These are phyloP conservation scores for Venusia cambrica DNA, from an alignment of 2,888 invertebrate genomes.

Conservation along the genomic window DNA sequence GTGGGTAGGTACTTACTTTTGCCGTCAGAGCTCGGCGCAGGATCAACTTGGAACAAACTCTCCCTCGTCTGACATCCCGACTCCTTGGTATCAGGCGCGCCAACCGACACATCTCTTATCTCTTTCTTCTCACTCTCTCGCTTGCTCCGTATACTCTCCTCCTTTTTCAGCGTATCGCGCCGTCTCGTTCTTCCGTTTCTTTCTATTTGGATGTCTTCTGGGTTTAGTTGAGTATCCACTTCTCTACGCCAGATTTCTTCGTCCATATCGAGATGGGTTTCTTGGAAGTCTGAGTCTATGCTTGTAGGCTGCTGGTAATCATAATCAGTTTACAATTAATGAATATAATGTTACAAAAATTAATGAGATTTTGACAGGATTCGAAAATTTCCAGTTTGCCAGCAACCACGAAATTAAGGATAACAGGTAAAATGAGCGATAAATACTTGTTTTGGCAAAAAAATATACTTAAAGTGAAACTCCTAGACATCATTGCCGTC, in stretches of 20 bases:
- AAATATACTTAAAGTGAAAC: too few species aligned
- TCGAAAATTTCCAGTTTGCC: too few species aligned
- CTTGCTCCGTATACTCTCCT: slow-evolving; percentile 58
- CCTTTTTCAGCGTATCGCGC: slow-evolving; percentile 50
- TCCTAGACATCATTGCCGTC: too few species aligned
- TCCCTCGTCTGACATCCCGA: slow-evolving; percentile 90
- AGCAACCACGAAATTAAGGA: too few species aligned
- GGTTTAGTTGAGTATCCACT: slow-evolving; percentile 47
- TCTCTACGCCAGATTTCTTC: slow-evolving; percentile 64
- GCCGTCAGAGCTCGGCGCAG: slow-evolving; percentile 69
- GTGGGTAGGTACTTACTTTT: slow-evolving; percentile 34
- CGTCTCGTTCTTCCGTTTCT: slow-evolving; percentile 54
- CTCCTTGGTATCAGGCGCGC: slow-evolving; percentile 71
- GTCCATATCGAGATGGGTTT: slow-evolving; percentile 61
- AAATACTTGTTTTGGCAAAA: too few species aligned
- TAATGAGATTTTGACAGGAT: too few species aligned
- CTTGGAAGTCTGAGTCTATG: slow-evolving; percentile 70
- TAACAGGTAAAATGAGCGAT: too few species aligned
- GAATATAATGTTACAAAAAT: too few species aligned
- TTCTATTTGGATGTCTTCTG: slow-evolving; percentile 58
- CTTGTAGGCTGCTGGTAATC: slow-evolving; percentile 52
- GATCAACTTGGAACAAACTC: slow-evolving; percentile 82
- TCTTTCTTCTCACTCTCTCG: slow-evolving; percentile 50
- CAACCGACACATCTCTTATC: slow-evolving; percentile 67
- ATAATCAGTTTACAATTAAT: slow-evolving; percentile 15